A percentile compares a stretch with the other conserved stretches of the same genome.
These are phyloP conservation scores for Adelges cooleyi DNA, from an alignment of 1,140 invertebrate genomes.

Conservation along the genomic window DNA sequence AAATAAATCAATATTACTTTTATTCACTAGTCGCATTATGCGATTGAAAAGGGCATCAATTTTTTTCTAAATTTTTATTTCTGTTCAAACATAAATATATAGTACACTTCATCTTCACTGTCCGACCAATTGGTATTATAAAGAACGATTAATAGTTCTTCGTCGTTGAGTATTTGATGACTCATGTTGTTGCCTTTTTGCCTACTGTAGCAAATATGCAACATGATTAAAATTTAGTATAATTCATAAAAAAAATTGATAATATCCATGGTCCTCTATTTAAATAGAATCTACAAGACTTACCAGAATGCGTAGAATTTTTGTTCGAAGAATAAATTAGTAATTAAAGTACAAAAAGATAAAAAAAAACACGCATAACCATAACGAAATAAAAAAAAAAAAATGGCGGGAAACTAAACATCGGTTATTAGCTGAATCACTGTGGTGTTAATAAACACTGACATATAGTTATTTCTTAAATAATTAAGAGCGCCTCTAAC, in stretches of 20 bases:
- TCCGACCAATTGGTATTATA: conserved; percentile 11
- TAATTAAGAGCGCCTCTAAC: too few relatives aligned
- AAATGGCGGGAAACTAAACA: neutral
- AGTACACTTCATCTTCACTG: neutral
- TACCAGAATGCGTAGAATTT: neutral
- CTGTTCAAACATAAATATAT: too few relatives aligned
- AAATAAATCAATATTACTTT: too few relatives aligned
- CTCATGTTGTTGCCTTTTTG: neutral
- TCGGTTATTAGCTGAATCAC: neutral
- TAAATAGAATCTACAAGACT: too few relatives aligned
- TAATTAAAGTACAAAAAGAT: neutral
- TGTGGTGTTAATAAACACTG: too few relatives aligned
- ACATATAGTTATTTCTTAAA: too few relatives aligned
- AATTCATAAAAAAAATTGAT: conserved; percentile 4
- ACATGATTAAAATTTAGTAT: conserved; percentile 12
- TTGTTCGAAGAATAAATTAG: neutral
- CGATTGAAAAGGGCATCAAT: too few relatives aligned
- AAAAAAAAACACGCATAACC: neutral
- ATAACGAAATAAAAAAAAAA: neutral
- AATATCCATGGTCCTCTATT: neutral
- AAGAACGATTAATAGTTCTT: neutral
- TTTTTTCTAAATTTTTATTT: too few relatives aligned
- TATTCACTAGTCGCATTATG: too few relatives aligned
- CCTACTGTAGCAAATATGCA: neutral
- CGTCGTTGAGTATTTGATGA: too few relatives aligned